Evolutionary conservation across 2,888 invertebrate species (phyloP), one percentile per base, ranked within the genome.

Genomic region (Ophion ventricosus): DNA sequence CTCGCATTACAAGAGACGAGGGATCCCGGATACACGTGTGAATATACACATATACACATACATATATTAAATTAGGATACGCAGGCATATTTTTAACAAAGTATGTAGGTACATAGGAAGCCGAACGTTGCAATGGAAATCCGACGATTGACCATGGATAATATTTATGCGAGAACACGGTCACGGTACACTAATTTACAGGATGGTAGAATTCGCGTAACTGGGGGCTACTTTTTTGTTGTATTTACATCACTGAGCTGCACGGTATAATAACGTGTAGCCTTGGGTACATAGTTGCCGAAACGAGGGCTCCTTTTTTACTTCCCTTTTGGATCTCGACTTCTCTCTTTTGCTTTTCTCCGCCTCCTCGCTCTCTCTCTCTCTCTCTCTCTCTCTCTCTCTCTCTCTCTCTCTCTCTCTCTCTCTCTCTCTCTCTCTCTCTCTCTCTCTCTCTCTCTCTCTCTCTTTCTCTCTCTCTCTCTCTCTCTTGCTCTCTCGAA

Each of bases 181-280:
- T 61, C 61, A 76, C 23, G 72, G 59, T 73, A 59, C 67, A 77
- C 66, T 40, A 77, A 82, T 77, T 78, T 77, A 67, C 73, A 64
- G 81, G 63, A 69, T 70, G 73, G 35, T 40, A 73, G 61, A 82
- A 73, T 77, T 73, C 20, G 54, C 59, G n/a, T 49, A 25, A 54
- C 72, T 11, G 20, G 17, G 23, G 64, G 20, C 14, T 17, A 20
- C 10, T 43, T 74, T 74, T 61, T 63, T 59, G 8, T 61, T 49
- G 61, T n/a, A 66, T 77, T 69, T 77, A 67, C 49, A 59, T 73
- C 67, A 35, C 43, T 64, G 56, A 11, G 2, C 40, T 56, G 20
- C 56, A 25, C 61, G 29, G 29, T 56, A 25, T 59, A 35, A 14
- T 57, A 67, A 49, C n/a, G 63, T n/a, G 29, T 61, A 63, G 29